phyloP scores from a whole-genome alignment of 2,888 invertebrate genomes.

The Escarpia spicata region DNA sequence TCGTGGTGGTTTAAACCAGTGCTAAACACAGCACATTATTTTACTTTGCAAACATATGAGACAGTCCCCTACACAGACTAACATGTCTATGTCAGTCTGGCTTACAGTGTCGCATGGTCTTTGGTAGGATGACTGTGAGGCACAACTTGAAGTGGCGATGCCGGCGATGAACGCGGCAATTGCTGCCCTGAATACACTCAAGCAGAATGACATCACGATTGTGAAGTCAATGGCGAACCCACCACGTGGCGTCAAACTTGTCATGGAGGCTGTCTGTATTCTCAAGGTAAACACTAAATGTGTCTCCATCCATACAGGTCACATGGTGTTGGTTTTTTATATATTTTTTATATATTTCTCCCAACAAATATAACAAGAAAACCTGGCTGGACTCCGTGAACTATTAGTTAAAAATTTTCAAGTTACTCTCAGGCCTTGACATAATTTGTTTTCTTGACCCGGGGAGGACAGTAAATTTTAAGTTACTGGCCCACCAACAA shows the following conservation, averaged over 20 bases:
- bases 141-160: constrained; percentile 62
- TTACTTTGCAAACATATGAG: background rate
- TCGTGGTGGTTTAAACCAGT: too few relatives aligned
- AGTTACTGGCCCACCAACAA: too few relatives aligned
- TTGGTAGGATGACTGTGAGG: constrained; percentile 62
- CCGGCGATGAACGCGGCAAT: constrained; percentile 64
- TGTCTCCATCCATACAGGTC: too few relatives aligned
- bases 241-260: constrained; percentile 61
- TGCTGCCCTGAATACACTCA: constrained; percentile 62
- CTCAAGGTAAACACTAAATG: constrained; percentile 54
- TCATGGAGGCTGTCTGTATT: constrained; percentile 65
- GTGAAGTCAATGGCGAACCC: constrained; percentile 63
- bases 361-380: background rate
- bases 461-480: too few relatives aligned
- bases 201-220: constrained; percentile 64
- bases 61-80: background rate
- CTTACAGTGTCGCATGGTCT: background rate
- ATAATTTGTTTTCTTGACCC: too few relatives aligned
- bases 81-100: background rate
- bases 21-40: too few relatives aligned
- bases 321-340: too few relatives aligned
- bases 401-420: background rate
- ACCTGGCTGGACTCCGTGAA: background rate
- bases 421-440: too few relatives aligned
- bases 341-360: too few relatives aligned